These are phyloP conservation scores for Drosophila ogumai DNA, from an alignment of 1,140 invertebrate genomes.

Conservation along the genomic window DNA sequence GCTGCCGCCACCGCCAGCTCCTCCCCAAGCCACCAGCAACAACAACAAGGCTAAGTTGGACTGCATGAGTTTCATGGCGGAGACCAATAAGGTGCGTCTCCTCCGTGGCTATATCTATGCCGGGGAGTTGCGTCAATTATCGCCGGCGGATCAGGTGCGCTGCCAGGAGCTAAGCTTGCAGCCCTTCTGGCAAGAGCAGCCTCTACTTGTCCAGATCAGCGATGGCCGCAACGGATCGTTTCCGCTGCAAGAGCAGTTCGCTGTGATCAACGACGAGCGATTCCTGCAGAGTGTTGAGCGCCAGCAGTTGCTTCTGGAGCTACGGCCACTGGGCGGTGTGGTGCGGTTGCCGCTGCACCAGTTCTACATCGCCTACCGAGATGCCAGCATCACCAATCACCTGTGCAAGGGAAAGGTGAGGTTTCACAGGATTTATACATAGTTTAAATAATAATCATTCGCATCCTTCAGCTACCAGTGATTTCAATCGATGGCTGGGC, in stretches of 20 bases:
- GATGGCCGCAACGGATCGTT: slow-evolving; percentile 26
- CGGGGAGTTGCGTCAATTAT: slow-evolving; percentile 62
- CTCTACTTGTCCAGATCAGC: slow-evolving; percentile 29
- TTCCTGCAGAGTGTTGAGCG: slow-evolving; percentile 86
- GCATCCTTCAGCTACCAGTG: slow-evolving; percentile 86
- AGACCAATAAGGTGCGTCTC: slow-evolving; percentile 76
- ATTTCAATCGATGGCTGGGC: slow-evolving; percentile 88
- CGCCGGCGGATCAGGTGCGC: slow-evolving; percentile 1
- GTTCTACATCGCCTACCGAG: slow-evolving; percentile 87
- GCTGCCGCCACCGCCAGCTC: slow-evolving; percentile 12
- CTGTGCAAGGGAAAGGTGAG: slow-evolving; percentile 83
- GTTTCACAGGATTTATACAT: too few relatives aligned
- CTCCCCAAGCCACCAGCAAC: slow-evolving; percentile 34
- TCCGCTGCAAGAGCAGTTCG: slow-evolving; percentile 85
- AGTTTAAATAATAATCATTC: background rate
- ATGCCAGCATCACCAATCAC: slow-evolving; percentile 86
- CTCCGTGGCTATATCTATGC: slow-evolving; percentile 72
- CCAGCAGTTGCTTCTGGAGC: slow-evolving; percentile 87
- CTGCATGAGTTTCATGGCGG: slow-evolving; percentile 70
- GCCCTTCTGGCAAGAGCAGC: slow-evolving; percentile 74
- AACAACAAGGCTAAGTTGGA: slow-evolving; percentile 57
- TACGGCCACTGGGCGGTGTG: slow-evolving; percentile 86
- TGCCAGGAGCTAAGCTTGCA: slow-evolving; percentile 63
- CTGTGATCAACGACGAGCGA: slow-evolving; percentile 86
- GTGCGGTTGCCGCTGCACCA: slow-evolving; percentile 87